A percentile compares a stretch with the other conserved stretches of the same genome.
phyloP scores from a whole-genome alignment of 2,797 vertebrate species.

The Tachyglossus aculeatus region DNA sequence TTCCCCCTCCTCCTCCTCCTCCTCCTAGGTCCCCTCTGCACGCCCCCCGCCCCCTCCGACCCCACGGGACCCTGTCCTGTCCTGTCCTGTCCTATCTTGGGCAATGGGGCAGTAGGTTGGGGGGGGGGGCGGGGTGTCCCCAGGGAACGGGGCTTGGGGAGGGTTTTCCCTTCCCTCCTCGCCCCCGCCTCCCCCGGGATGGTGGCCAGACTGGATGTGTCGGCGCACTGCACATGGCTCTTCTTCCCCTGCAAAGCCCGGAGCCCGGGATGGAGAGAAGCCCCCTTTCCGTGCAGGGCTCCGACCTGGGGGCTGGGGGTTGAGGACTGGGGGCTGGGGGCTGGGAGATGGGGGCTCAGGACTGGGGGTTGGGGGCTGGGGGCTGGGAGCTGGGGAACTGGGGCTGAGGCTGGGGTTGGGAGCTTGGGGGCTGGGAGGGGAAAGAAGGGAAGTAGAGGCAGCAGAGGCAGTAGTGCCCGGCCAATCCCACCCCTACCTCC shows the following conservation, averaged over 20 bases:
- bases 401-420: neutral
- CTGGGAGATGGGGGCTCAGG: neutral
- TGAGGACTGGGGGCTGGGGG: too few relatives aligned
- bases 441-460: neutral
- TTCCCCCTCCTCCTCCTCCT: neutral
- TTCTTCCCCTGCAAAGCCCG: too few relatives aligned
- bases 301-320: too few relatives aligned
- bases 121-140: neutral
- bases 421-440: too few relatives aligned
- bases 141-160: neutral
- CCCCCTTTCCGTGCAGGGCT: too few relatives aligned
- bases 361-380: too few relatives aligned
- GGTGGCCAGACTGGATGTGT: neutral
- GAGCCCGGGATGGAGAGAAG: too few relatives aligned
- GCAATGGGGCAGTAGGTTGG: neutral
- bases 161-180: neutral
- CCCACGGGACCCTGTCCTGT: rapidly evolving
- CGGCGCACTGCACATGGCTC: too few relatives aligned
- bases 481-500: neutral
- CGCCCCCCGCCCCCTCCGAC: rapidly evolving
- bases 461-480: neutral
- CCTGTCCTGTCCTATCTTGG: too few relatives aligned
- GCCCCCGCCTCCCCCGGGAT: neutral
- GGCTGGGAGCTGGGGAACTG: too few relatives aligned
- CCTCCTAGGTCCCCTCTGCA: neutral